A percentile compares a stretch with the other conserved stretches of the same genome.
These are phyloP conservation scores for Drosophila austrosaltans DNA, from an alignment of 2,888 invertebrate species.

Conservation along the genomic window DNA sequence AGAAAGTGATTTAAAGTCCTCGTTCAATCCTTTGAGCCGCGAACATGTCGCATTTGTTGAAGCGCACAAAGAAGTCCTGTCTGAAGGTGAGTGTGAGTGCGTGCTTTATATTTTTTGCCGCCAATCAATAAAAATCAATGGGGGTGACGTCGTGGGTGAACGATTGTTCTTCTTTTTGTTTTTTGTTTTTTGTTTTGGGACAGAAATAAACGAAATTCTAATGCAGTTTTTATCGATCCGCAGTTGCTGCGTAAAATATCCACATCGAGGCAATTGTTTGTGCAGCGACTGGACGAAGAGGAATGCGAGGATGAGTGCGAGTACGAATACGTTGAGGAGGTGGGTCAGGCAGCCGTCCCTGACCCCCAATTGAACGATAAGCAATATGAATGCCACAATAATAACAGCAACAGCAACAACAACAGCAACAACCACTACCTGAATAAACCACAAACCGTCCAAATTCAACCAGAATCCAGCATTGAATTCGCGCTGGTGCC, in stretches of 20 bases:
- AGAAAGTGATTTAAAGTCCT: conserved; percentile 15
- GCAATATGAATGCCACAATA: conserved; percentile 39
- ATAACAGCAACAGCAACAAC: conserved; percentile 18
- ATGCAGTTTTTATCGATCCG: conserved; percentile 16
- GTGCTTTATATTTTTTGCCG: conserved; percentile 11
- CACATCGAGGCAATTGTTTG: conserved; percentile 75
- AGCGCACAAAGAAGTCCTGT: conserved; percentile 83
- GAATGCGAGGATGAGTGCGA: conserved; percentile 64
- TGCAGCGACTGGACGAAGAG: conserved; percentile 78
- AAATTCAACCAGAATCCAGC: conserved; percentile 41
- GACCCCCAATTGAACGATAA: conserved; percentile 42
- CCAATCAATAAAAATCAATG: conserved; percentile 71
- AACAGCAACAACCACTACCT: conserved; percentile 26
- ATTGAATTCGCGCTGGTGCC: conserved; percentile 81
- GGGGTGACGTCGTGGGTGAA: conserved; percentile 4
- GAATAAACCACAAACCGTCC: conserved; percentile 52
- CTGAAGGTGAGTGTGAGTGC: conserved; percentile 78
- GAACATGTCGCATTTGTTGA: conserved; percentile 81
- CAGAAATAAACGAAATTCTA: neutral
- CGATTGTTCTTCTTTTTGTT: neutral
- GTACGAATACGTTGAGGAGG: conserved; percentile 27
- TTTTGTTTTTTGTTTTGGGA: too few species aligned
- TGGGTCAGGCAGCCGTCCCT: conserved; percentile 31
- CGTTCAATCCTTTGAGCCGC: conserved; percentile 11
- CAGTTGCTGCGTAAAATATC: conserved; percentile 81